Evolutionary conservation across 2,888 invertebrate genomes (phyloP), one percentile per base, ranked within the genome.

Genomic region (Rotaria magnacalcarata): DNA sequence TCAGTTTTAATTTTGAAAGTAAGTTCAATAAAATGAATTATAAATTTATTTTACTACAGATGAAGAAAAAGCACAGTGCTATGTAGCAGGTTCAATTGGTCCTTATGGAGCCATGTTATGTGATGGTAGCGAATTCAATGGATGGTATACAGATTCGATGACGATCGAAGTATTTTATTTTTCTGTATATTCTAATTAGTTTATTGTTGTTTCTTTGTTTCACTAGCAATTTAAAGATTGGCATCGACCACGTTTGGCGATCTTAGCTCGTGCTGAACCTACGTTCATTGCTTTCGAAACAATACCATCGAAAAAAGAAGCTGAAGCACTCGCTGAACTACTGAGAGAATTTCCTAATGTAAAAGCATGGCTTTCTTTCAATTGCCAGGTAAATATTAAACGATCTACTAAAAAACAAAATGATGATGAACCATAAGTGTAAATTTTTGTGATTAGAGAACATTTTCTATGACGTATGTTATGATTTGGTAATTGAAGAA

Each of bases 101-200:
- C 96, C 97, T 0, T 97, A 95, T 90, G 97, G 96, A 0, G 96
- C 96, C 0, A 94, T 94, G 89, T 92, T 96, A 60, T 94, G 95
- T 89, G 96, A 97, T 90, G 95, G 95, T 21, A 96, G 96, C 0
- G 97, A 97, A 90, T 97, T 97, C 90, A 94, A 94, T n/a, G 97
- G 97, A 34, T 93, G 93, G 87, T 92, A 92, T 87, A 88, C 90
- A 11, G 89, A 90, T 34, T 88, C 85, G 24, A 88, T 91, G 88
- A 87, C 90, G 3, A 87, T 86, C 84, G 87, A 90, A 84, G 88
- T 88, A 84, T 74, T 87, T 87, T 14, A 19, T 16, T 27, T 50
- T 75, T 52, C 16, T 21, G 6, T 21, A 5, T 54, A 0, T 54
- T 19, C 21, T 54, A 21, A 8, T 21, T 54, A 54, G 0, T 21